Base-by-base conservation (phyloP, 2,888 invertebrate genomes). In the Amiota minor region DNA sequence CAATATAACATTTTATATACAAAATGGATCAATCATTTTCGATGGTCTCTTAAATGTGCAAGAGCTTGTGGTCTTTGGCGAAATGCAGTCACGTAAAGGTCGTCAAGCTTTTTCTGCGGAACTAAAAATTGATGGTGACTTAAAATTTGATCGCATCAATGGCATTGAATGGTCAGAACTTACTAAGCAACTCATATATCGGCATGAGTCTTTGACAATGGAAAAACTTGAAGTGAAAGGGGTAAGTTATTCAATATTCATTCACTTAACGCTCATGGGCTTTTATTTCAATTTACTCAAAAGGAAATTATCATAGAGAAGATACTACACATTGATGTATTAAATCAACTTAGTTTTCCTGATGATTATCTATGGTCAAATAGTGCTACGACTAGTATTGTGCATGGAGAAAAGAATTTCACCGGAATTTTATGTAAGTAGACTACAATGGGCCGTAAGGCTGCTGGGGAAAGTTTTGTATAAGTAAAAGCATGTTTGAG, bases 341-440 rank as follows among this genome's bases (percentile, higher is more conserved):
- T 93, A 10, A 93, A 93, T 79, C 82, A 82, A 35, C 78, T 92
- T 0, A 80, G 81, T 68, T 93, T 92, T 83, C 93, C 92, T 0
- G 86, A 89, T 11, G 91, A 91, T 49, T 93, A 90, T 76, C 81
- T 93, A 6, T 84, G 90, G 75, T 83, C 84, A 2, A 88, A 89
- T 77, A 86, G 86, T 12, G 81, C 81, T 9, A 65, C 79, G 12
- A 78, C 82, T 6, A 86, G 88, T 20, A 80, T 86, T 3, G 88
- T 93, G n/a, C 85, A 78, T 61, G 91, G 90, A 0, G 80, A 83
- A 45, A 93, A 93, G 83, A 82, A 78, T 49, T 93, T 93, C 72
- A 77, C 77, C 0, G 86, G 88, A 8, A 86, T 83, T 0, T 74
- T 92, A 3, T 78, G 87, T 88, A 78, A 71, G 80, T 78, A 47